phyloP scores from a whole-genome alignment of 64 coral and sea anemone species.

The Montipora cactus region DNA sequence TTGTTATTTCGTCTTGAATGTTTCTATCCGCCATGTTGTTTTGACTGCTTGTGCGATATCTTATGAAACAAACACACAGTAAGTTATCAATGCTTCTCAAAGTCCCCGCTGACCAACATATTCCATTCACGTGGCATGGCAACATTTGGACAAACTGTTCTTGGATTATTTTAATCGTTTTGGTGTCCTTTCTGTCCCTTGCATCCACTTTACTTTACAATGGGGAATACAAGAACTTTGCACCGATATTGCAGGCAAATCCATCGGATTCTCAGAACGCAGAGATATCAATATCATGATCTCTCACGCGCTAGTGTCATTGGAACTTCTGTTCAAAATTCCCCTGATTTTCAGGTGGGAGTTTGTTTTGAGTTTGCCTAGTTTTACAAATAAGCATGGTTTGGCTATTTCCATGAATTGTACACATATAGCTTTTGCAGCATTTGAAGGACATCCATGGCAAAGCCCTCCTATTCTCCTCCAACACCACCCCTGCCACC shows the following conservation, averaged over 20 bases:
- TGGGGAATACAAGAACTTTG: background rate
- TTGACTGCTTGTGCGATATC: background rate
- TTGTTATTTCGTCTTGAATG: conserved; percentile 68
- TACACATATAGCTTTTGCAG: background rate
- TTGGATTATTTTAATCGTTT: background rate
- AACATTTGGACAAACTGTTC: background rate
- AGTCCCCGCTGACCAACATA: background rate
- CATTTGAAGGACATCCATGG: too few relatives aligned
- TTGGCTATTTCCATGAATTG: background rate
- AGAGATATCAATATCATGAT: conserved; percentile 72
- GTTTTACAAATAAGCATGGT: too few relatives aligned
- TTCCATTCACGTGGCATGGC: conserved; percentile 6
- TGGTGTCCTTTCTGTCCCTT: background rate
- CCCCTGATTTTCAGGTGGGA: conserved; percentile 78
- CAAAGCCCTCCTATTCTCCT: too few relatives aligned
- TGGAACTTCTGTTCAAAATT: conserved; percentile 58
- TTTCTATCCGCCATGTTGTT: conserved; percentile 72
- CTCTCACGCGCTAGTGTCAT: conserved; percentile 70
- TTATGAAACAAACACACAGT: background rate
- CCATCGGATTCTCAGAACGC: background rate
- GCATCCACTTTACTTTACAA: background rate
- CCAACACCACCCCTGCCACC: too few relatives aligned
- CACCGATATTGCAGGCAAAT: conserved; percentile 10
- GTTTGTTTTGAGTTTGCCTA: background rate
- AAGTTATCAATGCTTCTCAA: too few relatives aligned